phyloP scores from a whole-genome alignment of 2,113 vertebrate genomes.

The Seriola aureovittata region DNA sequence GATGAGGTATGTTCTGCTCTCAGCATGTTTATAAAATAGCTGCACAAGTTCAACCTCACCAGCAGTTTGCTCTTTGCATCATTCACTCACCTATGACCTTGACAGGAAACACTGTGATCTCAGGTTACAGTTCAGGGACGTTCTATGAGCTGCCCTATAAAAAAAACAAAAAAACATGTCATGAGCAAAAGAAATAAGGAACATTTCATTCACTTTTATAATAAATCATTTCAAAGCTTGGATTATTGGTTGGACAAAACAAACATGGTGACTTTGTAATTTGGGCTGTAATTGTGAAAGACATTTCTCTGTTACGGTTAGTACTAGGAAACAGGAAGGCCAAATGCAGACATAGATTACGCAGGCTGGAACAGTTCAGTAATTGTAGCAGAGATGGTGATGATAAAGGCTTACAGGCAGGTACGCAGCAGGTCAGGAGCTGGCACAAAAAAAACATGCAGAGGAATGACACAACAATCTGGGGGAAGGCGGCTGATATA shows the following conservation, averaged over 20 bases:
- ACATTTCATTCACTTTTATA: not conserved
- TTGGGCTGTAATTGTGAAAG: not conserved
- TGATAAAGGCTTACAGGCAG: not conserved
- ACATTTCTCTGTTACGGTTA: no score
- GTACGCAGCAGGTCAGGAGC: no score
- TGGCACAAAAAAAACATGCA: no score
- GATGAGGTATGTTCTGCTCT: not conserved
- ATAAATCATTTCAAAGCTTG: not conserved
- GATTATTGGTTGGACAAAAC: no score
- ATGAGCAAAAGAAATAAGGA: not conserved
- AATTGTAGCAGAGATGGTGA: not conserved
- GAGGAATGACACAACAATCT: no score
- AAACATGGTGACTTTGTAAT: not conserved
- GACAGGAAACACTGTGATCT: slow-evolving; percentile 36
- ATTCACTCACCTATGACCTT: slow-evolving; percentile 7
- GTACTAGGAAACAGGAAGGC: no score
- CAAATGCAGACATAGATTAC: not conserved
- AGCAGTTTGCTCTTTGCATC: slow-evolving; percentile 23
- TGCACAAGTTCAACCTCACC: slow-evolving; percentile 12
- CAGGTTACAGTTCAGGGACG: slow-evolving; percentile 38
- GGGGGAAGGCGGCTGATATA: no score
- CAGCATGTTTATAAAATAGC: not conserved
- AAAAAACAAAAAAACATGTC: slow-evolving; percentile 6
- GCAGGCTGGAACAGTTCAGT: not conserved
- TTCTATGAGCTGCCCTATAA: not conserved